Evolutionary conservation across 2,888 invertebrate genomes (phyloP).

Genomic region (Mylabris sibirica): DNA sequence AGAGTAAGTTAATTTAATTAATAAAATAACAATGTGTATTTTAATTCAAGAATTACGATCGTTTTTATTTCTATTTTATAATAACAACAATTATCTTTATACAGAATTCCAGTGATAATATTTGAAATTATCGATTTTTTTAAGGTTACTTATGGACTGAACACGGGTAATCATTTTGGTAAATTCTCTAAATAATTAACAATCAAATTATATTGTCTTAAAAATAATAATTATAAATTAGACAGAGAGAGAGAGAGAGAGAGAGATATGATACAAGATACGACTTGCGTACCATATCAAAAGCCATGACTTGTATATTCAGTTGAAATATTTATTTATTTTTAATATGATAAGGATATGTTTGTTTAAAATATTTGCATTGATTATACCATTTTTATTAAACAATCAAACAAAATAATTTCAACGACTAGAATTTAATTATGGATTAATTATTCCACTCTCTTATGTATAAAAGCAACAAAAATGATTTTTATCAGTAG

Average conservation of each 20-base stretch:
- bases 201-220: too few relatives aligned
- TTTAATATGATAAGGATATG: not conserved
- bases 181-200: too few relatives aligned
- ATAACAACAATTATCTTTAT: not conserved
- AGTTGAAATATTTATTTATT: not conserved
- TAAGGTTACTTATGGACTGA: too few relatives aligned
- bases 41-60: not conserved
- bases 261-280: not conserved
- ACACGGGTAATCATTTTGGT: too few relatives aligned
- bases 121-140: too few relatives aligned
- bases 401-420: not conserved
- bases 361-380: not conserved
- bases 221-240: too few relatives aligned
- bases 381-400: not conserved
- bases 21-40: not conserved
- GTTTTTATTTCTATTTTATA: not conserved
- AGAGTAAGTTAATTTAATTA: slow-evolving; percentile 64
- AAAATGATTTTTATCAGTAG: not conserved
- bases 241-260: too few relatives aligned
- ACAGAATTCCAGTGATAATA: too few relatives aligned
- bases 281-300: not conserved
- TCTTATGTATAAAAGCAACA: not conserved
- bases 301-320: not conserved
- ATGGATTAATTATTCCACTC: not conserved
- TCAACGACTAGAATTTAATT: not conserved